Evolutionary conservation across 1,140 invertebrate species (phyloP).

Genomic region (Cecropterus lyciades): DNA sequence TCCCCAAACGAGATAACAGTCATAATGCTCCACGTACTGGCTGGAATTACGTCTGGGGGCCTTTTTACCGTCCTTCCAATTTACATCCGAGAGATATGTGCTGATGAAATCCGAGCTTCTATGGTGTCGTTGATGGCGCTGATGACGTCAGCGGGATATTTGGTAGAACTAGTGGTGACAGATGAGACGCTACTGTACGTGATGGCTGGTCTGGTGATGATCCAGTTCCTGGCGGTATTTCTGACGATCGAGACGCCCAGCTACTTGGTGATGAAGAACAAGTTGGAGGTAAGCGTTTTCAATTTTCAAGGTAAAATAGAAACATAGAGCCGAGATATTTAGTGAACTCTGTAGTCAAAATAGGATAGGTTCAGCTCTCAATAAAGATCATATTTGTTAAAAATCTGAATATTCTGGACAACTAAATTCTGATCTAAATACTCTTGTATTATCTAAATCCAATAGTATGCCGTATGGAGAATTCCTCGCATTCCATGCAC

Average conservation of each 20-base stretch:
- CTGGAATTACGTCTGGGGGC: conserved; percentile 58
- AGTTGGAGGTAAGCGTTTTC: conserved; percentile 53
- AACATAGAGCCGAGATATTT: too few relatives aligned
- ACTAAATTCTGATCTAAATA: too few relatives aligned
- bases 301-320: too few relatives aligned
- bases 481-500: too few relatives aligned
- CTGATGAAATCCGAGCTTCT: conserved; percentile 38
- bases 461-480: too few relatives aligned
- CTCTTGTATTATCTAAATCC: too few relatives aligned
- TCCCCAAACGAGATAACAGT: conserved; percentile 44
- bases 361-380: too few relatives aligned
- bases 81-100: conserved; percentile 60
- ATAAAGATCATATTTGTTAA: too few relatives aligned
- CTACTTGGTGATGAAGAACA: conserved; percentile 59
- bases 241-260: conserved; percentile 60
- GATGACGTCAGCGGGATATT: conserved; percentile 59
- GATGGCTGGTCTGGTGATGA: conserved; percentile 54
- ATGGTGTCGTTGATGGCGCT: conserved; percentile 45
- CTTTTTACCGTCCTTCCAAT: conserved; percentile 60
- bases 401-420: too few relatives aligned
- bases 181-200: conserved; percentile 55
- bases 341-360: too few relatives aligned
- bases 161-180: conserved; percentile 51
- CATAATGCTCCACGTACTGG: conserved; percentile 52
- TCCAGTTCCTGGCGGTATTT: conserved; percentile 57